Percentiles rank a stretch among this genome's conserved stretches.
These are phyloP conservation scores for Spodoptera littoralis DNA, from an alignment of 2,888 invertebrate genomes.

Conservation along the genomic window DNA sequence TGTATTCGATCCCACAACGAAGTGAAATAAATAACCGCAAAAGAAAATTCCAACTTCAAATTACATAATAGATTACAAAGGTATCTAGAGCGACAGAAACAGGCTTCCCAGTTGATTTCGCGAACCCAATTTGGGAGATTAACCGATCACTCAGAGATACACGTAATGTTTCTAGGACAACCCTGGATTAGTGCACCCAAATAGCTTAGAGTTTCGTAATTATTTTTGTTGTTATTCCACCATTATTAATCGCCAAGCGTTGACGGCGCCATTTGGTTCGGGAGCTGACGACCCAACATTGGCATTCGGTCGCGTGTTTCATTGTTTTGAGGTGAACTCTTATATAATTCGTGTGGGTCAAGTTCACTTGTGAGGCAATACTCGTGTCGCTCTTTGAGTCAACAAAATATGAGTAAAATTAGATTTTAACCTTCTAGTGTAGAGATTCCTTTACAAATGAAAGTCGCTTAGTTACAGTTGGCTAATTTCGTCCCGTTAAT, in stretches of 20 bases:
- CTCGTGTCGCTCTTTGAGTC: slow-evolving; percentile 25
- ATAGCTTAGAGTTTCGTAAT: slow-evolving; percentile 54
- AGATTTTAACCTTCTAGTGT: slow-evolving; percentile 29
- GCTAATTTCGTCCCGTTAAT: slow-evolving; percentile 9
- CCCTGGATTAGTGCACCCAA: slow-evolving; percentile 56
- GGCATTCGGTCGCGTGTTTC: slow-evolving; percentile 44
- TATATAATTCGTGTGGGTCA: slow-evolving; percentile 52
- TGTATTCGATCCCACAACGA: slow-evolving; percentile 31
- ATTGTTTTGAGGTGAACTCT: slow-evolving; percentile 56
- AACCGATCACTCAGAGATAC: slow-evolving; percentile 56
- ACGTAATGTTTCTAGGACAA: slow-evolving; percentile 60
- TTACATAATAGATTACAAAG: slow-evolving; percentile 50
- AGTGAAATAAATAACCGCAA: slow-evolving; percentile 35
- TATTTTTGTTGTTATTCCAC: slow-evolving; percentile 48
- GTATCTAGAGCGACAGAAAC: slow-evolving; percentile 53
- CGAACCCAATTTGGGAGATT: slow-evolving; percentile 59
- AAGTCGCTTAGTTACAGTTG: slow-evolving; percentile 5
- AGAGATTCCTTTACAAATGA: slow-evolving; percentile 9
- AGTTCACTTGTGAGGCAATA: slow-evolving; percentile 44
- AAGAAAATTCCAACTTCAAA: slow-evolving; percentile 22
- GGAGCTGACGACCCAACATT: slow-evolving; percentile 35
- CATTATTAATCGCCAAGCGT: slow-evolving; percentile 43
- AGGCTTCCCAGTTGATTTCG: slow-evolving; percentile 52
- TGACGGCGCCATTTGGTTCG: slow-evolving; percentile 39
- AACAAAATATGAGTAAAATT: slow-evolving; percentile 24